Evolutionary conservation across 2,113 vertebrate genomes (phyloP), one percentile per base, ranked within the genome.

Genomic region (Oncorhynchus kisutch): DNA sequence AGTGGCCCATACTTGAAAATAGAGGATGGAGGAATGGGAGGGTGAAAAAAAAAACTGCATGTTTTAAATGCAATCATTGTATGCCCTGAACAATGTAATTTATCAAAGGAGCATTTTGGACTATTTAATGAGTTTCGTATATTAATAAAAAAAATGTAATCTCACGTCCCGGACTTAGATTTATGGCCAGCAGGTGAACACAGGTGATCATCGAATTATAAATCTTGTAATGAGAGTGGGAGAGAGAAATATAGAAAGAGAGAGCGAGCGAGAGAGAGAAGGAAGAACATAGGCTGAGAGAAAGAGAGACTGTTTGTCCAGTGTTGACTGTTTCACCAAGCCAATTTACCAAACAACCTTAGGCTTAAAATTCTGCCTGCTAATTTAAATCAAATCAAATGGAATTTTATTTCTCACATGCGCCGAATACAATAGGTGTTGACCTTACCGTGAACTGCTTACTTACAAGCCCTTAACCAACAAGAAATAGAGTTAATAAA

Each of bases 171-270:
- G 85, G 49, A 25, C 89, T 92, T 93, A 95, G 95, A 96, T 96
- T 96, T 95, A 96, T 96, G 95, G 94, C 95, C 95, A 95, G 94
- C 93, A 92, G 91, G 91, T 96, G 95, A 95, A 95, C 95, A 95
- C 94, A 96, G 95, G 95, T 96, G 95, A 96, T 96, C 95, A 96
- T 95, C 95, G 94, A 96, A 96, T 96, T 95, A 96, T 95, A 94
- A 95, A 94, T 95, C 94, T 94, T 93, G 92, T 94, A 95, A 95
- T 95, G 94, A 93, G 94, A 94, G 59, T 65, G 62, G 93, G 91
- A 27, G 68, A 59, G 34, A 64, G 72, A 45, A 45, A 49, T 45
- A 14, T 34, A 48, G 75, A 75, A 68, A 49, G 60, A 71, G 39
- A 75, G 70, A 68, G 49, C 25, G 48, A 45, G 59, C 48, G 71